Percentiles rank a stretch among this genome's conserved stretches.
phyloP scores from a whole-genome alignment of 35 echinoderm and acorn worm species.

The Eucidaris tribuloides region DNA sequence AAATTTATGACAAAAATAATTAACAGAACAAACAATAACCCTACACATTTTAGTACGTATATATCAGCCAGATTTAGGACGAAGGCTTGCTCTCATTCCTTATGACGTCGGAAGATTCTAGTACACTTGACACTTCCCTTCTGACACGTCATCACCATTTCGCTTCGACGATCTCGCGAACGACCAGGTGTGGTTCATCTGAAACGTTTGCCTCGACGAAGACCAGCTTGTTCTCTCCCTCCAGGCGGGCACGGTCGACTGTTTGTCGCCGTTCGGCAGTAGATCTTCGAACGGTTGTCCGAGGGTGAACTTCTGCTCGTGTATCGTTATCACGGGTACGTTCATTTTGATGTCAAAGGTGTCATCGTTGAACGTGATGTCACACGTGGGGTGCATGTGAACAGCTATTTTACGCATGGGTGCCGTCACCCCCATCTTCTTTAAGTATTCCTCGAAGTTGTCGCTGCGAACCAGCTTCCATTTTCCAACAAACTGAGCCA shows the following conservation, averaged over 20 bases:
- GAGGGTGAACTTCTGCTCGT: conserved; percentile 85
- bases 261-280: conserved; percentile 79
- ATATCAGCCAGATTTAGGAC: too few relatives aligned
- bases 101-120: conserved; percentile 61
- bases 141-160: conserved; percentile 90
- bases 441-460: conserved; percentile 96
- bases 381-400: conserved; percentile 86
- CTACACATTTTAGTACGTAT: too few relatives aligned
- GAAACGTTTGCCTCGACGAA: conserved; percentile 57
- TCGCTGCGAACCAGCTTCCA: conserved; percentile 92
- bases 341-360: conserved; percentile 93
- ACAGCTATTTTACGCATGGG: conserved; percentile 79
- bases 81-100: not conserved
- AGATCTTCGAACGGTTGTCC: conserved; percentile 90
- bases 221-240: conserved; percentile 76
- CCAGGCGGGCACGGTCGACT: conserved; percentile 62
- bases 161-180: conserved; percentile 66
- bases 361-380: conserved; percentile 51
- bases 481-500: conserved; percentile 60
- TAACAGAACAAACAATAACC: too few relatives aligned
- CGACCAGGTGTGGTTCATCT: conserved; percentile 83
- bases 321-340: conserved; percentile 87
- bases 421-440: conserved; percentile 75
- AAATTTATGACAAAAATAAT: too few relatives aligned
- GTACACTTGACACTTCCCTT: conserved; percentile 81